Evolutionary conservation across 2,797 vertebrate species (phyloP), one percentile per base, ranked within the genome.

Genomic region (Enteromius unitaeniatus): DNA sequence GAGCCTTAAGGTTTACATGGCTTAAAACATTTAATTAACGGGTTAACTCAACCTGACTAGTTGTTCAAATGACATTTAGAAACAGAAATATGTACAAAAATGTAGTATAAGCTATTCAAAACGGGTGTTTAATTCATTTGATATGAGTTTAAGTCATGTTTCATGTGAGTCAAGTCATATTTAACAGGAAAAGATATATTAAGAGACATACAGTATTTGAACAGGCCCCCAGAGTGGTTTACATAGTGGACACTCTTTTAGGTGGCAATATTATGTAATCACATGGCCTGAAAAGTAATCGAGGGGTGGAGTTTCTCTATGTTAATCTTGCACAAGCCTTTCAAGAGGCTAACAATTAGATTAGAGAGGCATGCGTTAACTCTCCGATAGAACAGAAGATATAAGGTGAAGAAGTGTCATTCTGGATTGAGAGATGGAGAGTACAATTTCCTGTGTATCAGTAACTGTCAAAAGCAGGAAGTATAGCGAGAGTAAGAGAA

Each of bases 281-380:
- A 73, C 19, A 60, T 69, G 55, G 40, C 65, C 31, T 37, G 79
- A 82, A 85, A 88, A 79, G 82, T 62, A 67, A 76, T 64, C 14
- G n/a, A 64, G 58, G 70, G 26, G 82, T 49, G 37, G 76, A 4
- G 42, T 89, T 89, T 86, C 79, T 81, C 88, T 88, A 86, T 78
- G 67, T 77, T 87, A 86, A 88, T 89, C 84, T 86, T 14, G 15
- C 64, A 69, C 77, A 45, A 73, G 68, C 85, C 75, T 92, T 87
- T 93, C 82, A 88, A 93, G 91, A 89, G 90, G 84, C 82, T 89
- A 68, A 85, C 85, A 90, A 94, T 94, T 93, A 94, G 93, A 94
- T 93, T 92, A 88, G 70, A 68, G 87, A 87, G 89, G 87, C 88
- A 89, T 89, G 86, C 88, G 6, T 82, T 40, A 76, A 78, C 86